Evolutionary conservation across 1,140 invertebrate species (phyloP), one percentile per base, ranked within the genome.

Genomic region (Drosophila nannoptera): DNA sequence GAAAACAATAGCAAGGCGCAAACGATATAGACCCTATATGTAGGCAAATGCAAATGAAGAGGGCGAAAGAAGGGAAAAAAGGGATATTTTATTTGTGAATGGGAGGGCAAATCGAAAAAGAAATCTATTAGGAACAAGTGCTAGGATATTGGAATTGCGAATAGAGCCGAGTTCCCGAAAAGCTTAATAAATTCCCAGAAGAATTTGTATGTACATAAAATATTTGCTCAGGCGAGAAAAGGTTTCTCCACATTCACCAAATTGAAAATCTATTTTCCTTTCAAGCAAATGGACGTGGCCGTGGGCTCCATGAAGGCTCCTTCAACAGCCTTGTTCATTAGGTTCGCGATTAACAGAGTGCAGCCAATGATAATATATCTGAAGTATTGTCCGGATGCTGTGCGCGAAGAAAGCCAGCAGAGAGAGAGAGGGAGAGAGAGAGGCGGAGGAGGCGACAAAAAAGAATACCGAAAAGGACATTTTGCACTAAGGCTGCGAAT

Each of bases 401-500:
- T n/a, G 40, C 55, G 22, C 35, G 4, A 48, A 36, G 11, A 4
- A 12, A 43, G n/a, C 1, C n/a, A 7, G 46, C 12, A 7, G 12
- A 8, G 11, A 42, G 40, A 11, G 40, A 12, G 40, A 42, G 40
- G n/a, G 0, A 5, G 40, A 3, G 22, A 22, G 22, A 22, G 22
- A 22, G 22, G 3, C n/a, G 5, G 12, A 7, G 42, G 8, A 5
- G 6, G 54, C 16, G 29, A 9, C 7, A 9, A 22, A 16, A 58
- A 16, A 8, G 31, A 46, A 22, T 29, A 46, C 3, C 45, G 6
- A 52, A 50, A 35, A 36, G 32, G 12, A 55, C 29, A 14, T 45
- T 56, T 56, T 43, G 29, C 54, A 56, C 14, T 6, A 46, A 64
- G 61, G 32, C 61, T 49, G 46, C 64, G 77, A 76, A 78, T 64